phyloP scores from a whole-genome alignment of 2,797 vertebrate genomes.

The Sandelia bainsii region DNA sequence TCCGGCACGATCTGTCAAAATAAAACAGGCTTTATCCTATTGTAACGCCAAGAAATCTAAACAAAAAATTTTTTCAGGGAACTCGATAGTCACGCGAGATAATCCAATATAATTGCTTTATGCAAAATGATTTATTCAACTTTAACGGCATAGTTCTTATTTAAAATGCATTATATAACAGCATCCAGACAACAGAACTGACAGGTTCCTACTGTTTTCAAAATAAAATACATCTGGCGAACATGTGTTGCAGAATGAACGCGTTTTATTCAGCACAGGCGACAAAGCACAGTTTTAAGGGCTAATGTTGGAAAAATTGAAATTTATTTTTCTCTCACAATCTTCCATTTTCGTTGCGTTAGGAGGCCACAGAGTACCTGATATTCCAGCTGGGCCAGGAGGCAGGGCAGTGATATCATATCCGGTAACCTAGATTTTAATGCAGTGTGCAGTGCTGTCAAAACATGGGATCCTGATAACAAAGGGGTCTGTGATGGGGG shows the following conservation, averaged over 20 bases:
- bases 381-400: slow-evolving; percentile 10
- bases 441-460: slow-evolving; percentile 25
- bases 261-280: rapidly evolving
- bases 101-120: neutral
- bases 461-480: slow-evolving; percentile 50
- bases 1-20: slow-evolving; percentile 49
- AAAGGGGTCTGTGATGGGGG: slow-evolving; percentile 34
- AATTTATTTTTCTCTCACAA: neutral
- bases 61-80: neutral
- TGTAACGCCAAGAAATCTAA: too few relatives aligned
- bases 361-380: rapidly evolving
- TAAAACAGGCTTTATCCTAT: neutral
- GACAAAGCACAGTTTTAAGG: rapidly evolving
- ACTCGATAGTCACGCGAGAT: rapidly evolving
- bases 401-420: slow-evolving; percentile 56
- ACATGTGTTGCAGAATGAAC: neutral
- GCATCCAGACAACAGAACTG: rapidly evolving
- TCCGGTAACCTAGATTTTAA: slow-evolving; percentile 76
- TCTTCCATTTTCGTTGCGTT: rapidly evolving
- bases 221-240: neutral
- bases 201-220: slow-evolving; percentile 1
- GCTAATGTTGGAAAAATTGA: neutral
- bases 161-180: neutral
- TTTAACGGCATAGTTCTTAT: rapidly evolving
- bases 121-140: too few relatives aligned